Percentiles rank a stretch among this genome's conserved stretches.
phyloP scores from a whole-genome alignment of 2,797 vertebrate genomes.

The Sebastes minor region DNA sequence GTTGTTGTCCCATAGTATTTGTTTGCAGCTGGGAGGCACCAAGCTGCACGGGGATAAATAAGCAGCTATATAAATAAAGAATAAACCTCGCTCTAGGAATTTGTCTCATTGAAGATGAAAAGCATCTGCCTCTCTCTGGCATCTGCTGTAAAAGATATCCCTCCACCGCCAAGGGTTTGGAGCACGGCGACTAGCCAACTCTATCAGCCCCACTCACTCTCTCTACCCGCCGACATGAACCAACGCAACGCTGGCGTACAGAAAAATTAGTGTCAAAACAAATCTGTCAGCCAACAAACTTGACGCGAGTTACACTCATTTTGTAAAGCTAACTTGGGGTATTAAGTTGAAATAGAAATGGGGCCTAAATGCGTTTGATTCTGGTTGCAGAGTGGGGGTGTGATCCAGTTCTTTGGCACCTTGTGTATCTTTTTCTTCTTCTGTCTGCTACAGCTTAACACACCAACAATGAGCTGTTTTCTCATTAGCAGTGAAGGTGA shows the following conservation, averaged over 20 bases:
- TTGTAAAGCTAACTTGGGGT: slow-evolving; percentile 52
- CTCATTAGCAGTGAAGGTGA: slow-evolving; percentile 51
- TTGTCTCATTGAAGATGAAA: slow-evolving; percentile 81
- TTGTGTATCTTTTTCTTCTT: slow-evolving; percentile 24
- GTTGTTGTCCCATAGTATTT: slow-evolving; percentile 45
- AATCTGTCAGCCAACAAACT: slow-evolving; percentile 68
- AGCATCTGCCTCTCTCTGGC: slow-evolving; percentile 79
- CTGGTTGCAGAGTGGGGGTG: slow-evolving; percentile 23
- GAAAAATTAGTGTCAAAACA: slow-evolving; percentile 63
- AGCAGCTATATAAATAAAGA: slow-evolving; percentile 75
- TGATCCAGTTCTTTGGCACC: slow-evolving; percentile 49
- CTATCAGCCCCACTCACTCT: slow-evolving; percentile 58
- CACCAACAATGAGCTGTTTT: slow-evolving; percentile 51
- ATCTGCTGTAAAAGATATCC: slow-evolving; percentile 80
- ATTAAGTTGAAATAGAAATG: slow-evolving; percentile 43
- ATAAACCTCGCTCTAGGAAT: slow-evolving; percentile 75
- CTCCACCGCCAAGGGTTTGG: slow-evolving; percentile 72
- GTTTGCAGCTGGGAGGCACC: slow-evolving; percentile 59
- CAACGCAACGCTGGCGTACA: slow-evolving; percentile 40
- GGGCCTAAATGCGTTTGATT: slow-evolving; percentile 48
- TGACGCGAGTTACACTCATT: slow-evolving; percentile 56
- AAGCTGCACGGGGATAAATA: slow-evolving; percentile 68
- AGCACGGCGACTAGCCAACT: slow-evolving; percentile 71
- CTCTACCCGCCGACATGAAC: slow-evolving; percentile 55
- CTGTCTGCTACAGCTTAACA: slow-evolving; percentile 50